Evolutionary conservation across 2,888 invertebrate species (phyloP), one percentile per base, ranked within the genome.

Genomic region (Microplitis manilae): DNA sequence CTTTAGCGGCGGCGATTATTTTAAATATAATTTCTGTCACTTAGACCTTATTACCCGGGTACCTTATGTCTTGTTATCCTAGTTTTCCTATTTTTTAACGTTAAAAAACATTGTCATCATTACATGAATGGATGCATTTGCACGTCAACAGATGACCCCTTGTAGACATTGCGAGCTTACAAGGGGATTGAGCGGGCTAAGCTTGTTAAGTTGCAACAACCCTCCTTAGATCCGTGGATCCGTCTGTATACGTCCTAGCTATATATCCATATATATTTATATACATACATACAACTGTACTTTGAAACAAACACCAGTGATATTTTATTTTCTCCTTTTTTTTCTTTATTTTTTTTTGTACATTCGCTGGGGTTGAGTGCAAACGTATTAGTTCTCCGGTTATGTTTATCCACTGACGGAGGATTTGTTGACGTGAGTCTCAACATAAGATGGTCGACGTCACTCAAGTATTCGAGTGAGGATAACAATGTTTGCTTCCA

Each of bases 151-250:
- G 88, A 88, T 90, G 89, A 90, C 89, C 90, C 90, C 88, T 89
- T 90, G 90, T 90, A 90, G 89, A 90, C 90, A 89, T 89, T 88
- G 86, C 85, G 84, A 86, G 89, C 88, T 90, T 90, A 90, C 89
- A 89, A 90, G 87, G 85, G 87, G 88, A 89, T 89, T 89, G 89
- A 86, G 87, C 86, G 85, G 83, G 86, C 86, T 89, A 89, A 90
- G 89, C 89, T 89, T 90, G 89, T 90, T 89, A 90, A 89, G 88
- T 90, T 89, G 88, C 89, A 87, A 85, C 87, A 86, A 87, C 86
- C 86, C 84, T 30, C 80, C 81, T 81, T 77, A 77, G 75, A 73
- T 59, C 50, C 60, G 38, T 60, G 65, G 50, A 50, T 50, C 50
- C 50, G 50, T 50, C 13, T 50, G 13, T 41, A 50, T 73, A 73